Evolutionary conservation across 2,888 invertebrate species (phyloP), one percentile per base, ranked within the genome.

Genomic region (Catonia carolina): DNA sequence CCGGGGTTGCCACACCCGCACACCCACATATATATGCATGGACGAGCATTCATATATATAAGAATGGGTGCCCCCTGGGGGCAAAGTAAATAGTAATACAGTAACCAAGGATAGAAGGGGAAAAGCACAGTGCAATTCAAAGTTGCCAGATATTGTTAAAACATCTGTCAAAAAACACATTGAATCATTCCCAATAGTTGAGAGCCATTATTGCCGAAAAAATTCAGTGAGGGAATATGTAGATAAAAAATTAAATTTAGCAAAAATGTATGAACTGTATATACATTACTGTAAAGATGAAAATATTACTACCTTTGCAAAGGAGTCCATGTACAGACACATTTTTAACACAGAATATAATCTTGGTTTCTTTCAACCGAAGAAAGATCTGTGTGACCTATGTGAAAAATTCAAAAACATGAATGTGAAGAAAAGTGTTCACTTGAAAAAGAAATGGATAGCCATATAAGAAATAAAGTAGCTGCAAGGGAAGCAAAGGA

Each of bases 311-410:
- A 22, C 8, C 12, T 10, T 14, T 2, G 2, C 47, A 6, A 47
- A 47, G 20, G 14, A 20, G 22, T 47, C 47, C 47, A 47, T 20
- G 47, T 47, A 22, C 22, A 47, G 47, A 47, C 23, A 47, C 22
- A 47, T n/a, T 47, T 47, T 47, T 47, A 47, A 47, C 22, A 47
- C 47, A 42, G 3, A 22, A 22, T 47, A 20, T 22, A 47, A 47
- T 47, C 22, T 47, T 14, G n/a, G n/a, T 7, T 47, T 20, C 22
- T 47, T 20, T 14, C 17, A 17, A 20, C 47, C 4, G 18, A 42
- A 42, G 18, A 42, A 42, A 6, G 6, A 6, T 2, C 33, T 10
- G 12, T 42, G 14, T 18, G 42, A 42, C 18, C 18, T 42, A 42
- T 42, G 42, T 42, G 42, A 42, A 18, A 42, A 42, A 15, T 42